These are phyloP conservation scores for Carcina quercana DNA, from an alignment of 2,888 invertebrate genomes.

Conservation along the genomic window DNA sequence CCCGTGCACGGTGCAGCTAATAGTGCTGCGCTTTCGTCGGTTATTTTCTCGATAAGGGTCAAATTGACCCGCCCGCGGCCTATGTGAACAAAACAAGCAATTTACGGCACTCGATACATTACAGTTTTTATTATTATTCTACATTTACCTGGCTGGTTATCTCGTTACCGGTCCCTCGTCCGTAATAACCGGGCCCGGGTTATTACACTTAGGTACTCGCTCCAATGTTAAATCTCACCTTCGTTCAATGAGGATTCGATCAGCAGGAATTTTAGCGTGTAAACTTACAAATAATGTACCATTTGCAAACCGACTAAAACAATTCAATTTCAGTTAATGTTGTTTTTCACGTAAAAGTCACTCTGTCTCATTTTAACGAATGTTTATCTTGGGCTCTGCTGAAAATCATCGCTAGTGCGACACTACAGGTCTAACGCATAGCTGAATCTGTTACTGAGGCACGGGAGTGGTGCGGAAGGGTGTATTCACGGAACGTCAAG, in stretches of 20 bases:
- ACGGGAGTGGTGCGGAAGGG: too few relatives aligned
- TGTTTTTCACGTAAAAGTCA: too few relatives aligned
- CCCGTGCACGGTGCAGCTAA: conserved; percentile 46
- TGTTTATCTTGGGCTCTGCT: too few relatives aligned
- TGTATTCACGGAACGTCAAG: too few relatives aligned
- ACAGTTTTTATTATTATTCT: conserved; percentile 53
- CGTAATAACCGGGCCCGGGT: conserved; percentile 33
- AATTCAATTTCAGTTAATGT: too few relatives aligned
- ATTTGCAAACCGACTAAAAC: too few relatives aligned
- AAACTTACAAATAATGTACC: not conserved
- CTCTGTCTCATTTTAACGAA: too few relatives aligned
- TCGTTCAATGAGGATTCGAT: conserved; percentile 10
- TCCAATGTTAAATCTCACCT: conserved; percentile 15
- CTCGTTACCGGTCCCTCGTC: conserved; percentile 37
- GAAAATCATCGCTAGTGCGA: too few relatives aligned
- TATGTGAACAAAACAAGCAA: conserved; percentile 58
- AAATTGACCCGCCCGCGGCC: conserved; percentile 60
- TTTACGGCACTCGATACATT: conserved; percentile 53
- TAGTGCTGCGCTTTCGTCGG: conserved; percentile 57
- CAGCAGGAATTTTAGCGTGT: conserved; percentile 4
- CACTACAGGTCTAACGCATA: too few relatives aligned
- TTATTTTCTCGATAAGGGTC: conserved; percentile 68
- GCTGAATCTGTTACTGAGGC: too few relatives aligned
- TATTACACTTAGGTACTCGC: conserved; percentile 18
- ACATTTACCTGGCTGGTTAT: conserved; percentile 43